Evolutionary conservation across 2,888 invertebrate species (phyloP).

Genomic region (Thymelicus sylvestris): DNA sequence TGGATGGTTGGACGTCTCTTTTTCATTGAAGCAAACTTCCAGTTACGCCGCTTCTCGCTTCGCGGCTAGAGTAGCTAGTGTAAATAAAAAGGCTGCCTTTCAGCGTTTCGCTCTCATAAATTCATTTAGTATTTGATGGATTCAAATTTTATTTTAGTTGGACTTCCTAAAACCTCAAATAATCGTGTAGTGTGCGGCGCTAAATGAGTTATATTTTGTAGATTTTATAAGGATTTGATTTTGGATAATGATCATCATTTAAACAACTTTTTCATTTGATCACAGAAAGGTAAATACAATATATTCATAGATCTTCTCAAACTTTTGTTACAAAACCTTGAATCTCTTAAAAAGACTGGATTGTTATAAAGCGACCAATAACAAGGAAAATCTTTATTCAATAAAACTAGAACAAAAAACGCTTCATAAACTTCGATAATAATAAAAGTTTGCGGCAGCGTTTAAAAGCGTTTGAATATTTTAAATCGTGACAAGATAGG

Average conservation of each 20-base stretch:
- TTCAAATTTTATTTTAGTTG: neutral
- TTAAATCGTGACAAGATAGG: neutral
- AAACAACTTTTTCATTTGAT: no score
- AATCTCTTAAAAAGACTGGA: neutral
- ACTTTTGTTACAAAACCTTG: no score
- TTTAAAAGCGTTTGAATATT: neutral
- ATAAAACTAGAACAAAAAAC: neutral
- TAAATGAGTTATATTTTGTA: no score
- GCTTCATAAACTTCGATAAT: conserved; percentile 9
- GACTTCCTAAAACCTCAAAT: neutral
- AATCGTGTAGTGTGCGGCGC: no score
- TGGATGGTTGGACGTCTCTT: no score
- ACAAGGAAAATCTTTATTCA: conserved; percentile 26
- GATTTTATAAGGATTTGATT: no score
- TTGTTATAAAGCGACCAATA: conserved; percentile 1
- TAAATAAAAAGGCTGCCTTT: conserved; percentile 22
- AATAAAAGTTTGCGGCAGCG: neutral
- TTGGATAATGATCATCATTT: no score
- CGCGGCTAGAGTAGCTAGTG: conserved; percentile 7
- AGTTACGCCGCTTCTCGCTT: conserved; percentile 13
- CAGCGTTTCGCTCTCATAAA: neutral
- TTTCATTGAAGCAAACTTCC: no score
- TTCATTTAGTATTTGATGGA: neutral
- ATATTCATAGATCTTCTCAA: neutral
- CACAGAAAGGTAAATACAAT: neutral